These are phyloP conservation scores for Calameuta filiformis DNA, from an alignment of 2,888 invertebrate genomes.

Conservation along the genomic window DNA sequence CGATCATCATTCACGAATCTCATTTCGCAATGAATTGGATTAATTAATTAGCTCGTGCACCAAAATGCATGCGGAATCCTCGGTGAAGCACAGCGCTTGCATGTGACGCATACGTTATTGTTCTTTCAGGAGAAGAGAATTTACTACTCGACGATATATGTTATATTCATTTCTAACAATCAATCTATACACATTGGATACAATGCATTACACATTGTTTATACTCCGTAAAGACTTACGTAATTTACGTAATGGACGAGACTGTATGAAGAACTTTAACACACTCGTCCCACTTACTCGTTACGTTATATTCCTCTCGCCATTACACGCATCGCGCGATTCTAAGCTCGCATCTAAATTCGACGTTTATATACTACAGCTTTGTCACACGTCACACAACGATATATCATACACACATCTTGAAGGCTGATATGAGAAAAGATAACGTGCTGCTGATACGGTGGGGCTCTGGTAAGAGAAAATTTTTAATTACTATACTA, in stretches of 20 bases:
- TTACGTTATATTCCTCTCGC: background rate
- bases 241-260: no score
- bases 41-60: conserved; percentile 56
- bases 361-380: background rate
- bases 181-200: no score
- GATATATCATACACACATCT: no score
- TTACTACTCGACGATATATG: no score
- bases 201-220: no score
- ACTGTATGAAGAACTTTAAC: background rate
- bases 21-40: conserved; percentile 28
- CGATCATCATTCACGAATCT: conserved; percentile 18
- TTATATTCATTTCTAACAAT: no score
- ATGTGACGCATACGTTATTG: conserved; percentile 48
- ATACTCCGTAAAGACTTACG: no score
- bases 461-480: conserved; percentile 54
- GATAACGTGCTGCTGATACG: conserved; percentile 7
- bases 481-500: conserved; percentile 36
- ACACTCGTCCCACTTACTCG: background rate
- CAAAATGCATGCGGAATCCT: conserved; percentile 44
- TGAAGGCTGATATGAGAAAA: no score
- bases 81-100: conserved; percentile 47
- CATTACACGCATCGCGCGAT: background rate
- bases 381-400: no score
- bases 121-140: conserved; percentile 44
- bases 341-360: background rate